These are phyloP conservation scores for Thaumatotibia leucotreta DNA, from an alignment of 1,140 invertebrate species.

Conservation along the genomic window DNA sequence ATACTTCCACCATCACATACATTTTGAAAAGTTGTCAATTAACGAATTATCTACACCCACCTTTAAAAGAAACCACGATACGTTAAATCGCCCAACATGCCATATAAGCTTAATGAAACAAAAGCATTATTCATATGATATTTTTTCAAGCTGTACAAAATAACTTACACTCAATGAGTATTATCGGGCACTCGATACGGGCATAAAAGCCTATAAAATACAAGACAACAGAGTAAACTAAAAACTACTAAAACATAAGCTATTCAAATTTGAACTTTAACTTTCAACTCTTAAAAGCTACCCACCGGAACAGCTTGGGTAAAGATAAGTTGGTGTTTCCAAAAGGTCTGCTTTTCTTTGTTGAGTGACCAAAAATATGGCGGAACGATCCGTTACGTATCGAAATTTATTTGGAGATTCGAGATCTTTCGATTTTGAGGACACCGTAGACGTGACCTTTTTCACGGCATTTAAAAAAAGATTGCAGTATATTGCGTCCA, in stretches of 20 bases:
- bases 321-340: not conserved
- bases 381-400: constrained; percentile 4
- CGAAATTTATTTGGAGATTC: constrained; percentile 11
- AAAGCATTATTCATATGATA: constrained; percentile 39
- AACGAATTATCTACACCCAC: constrained; percentile 1
- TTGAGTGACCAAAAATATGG: constrained; percentile 12
- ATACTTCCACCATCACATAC: not conserved
- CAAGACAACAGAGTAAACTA: constrained; percentile 1
- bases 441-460: constrained; percentile 13
- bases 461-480: constrained; percentile 10
- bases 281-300: too few species aligned
- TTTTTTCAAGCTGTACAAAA: constrained; percentile 43
- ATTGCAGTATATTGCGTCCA: not conserved
- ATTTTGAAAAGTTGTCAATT: constrained; percentile 9
- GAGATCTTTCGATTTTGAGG: constrained; percentile 9
- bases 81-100: constrained; percentile 34
- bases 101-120: constrained; percentile 52
- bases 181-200: constrained; percentile 41
- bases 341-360: constrained; percentile 12
- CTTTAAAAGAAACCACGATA: not conserved
- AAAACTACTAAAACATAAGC: not conserved
- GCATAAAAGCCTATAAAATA: constrained; percentile 43
- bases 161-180: constrained; percentile 46
- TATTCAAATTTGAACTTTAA: not conserved
- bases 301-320: not conserved